These are phyloP conservation scores for Ernsta delagoae DNA, from an alignment of 2,888 invertebrate species.

Conservation along the genomic window DNA sequence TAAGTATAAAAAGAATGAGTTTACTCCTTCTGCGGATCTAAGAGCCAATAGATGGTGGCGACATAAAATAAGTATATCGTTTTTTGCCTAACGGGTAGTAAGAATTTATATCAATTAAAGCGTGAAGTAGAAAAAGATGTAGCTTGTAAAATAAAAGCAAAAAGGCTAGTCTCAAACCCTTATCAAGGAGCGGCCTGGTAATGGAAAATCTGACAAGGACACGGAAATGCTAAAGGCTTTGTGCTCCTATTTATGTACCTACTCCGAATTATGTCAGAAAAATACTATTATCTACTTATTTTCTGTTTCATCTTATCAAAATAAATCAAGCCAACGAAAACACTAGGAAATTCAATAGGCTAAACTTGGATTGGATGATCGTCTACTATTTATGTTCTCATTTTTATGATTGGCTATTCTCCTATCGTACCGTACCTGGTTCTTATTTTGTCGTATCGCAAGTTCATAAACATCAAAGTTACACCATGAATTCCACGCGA, in stretches of 20 bases:
- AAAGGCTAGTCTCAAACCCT: conserved; percentile 2
- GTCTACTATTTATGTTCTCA: no score
- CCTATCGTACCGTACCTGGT: no score
- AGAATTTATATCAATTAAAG: neutral
- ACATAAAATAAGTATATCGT: no score
- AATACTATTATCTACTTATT: neutral
- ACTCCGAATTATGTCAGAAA: neutral
- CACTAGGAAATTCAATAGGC: no score
- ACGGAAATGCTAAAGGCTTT: neutral
- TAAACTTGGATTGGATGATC: no score
- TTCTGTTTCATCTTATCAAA: neutral
- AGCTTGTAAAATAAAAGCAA: neutral
- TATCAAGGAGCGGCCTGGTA: conserved; percentile 8
- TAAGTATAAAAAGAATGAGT: no score
- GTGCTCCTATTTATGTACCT: neutral
- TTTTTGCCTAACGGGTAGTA: neutral
- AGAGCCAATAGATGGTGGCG: neutral
- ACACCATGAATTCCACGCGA: no score
- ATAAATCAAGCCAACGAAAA: no score
- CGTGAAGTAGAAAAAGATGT: neutral
- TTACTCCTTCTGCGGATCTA: no score
- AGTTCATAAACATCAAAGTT: no score
- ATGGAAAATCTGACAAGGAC: conserved; percentile 12
- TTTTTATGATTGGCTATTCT: no score
- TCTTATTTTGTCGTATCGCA: no score